Conservation (phyloP, 2,797 vertebrate species). For the Amblyraja radiata region DNA sequence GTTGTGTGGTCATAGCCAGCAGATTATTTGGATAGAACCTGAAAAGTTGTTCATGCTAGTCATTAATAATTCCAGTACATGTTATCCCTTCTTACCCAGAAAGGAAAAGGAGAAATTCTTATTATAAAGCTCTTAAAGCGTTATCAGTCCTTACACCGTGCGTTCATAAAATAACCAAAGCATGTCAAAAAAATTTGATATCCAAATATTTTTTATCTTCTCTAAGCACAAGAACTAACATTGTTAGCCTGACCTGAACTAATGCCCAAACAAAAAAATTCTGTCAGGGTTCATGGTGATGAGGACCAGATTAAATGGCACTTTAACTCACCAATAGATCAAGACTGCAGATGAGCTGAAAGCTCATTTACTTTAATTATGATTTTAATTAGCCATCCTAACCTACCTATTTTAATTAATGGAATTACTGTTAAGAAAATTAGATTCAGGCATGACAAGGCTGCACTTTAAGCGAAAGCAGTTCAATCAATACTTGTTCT, state of each 20-base stretch:
- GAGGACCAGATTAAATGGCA: neutral
- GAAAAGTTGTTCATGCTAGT: neutral
- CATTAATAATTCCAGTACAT: neutral
- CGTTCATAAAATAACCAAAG: neutral
- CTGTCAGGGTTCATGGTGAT: neutral
- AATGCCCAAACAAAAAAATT: neutral
- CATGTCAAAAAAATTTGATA: neutral
- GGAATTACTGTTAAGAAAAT: constrained; percentile 28
- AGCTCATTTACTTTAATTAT: constrained; percentile 32
- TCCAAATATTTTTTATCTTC: neutral
- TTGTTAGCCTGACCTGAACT: no score
- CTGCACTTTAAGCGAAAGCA: neutral
- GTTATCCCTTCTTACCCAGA: neutral
- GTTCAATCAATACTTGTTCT: neutral
- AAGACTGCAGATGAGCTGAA: neutral
- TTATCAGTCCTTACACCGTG: neutral
- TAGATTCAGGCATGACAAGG: constrained; percentile 16
- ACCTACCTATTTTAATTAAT: constrained; percentile 35
- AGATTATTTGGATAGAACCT: neutral
- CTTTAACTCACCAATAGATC: neutral
- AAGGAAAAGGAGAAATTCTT: neutral
- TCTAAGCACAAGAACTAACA: neutral
- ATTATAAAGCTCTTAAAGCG: neutral
- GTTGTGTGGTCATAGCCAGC: neutral
- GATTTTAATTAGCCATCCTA: constrained; percentile 21